These are phyloP conservation scores for Cuniculus paca DNA, from an alignment of 2,797 vertebrate genomes.

Conservation along the genomic window DNA sequence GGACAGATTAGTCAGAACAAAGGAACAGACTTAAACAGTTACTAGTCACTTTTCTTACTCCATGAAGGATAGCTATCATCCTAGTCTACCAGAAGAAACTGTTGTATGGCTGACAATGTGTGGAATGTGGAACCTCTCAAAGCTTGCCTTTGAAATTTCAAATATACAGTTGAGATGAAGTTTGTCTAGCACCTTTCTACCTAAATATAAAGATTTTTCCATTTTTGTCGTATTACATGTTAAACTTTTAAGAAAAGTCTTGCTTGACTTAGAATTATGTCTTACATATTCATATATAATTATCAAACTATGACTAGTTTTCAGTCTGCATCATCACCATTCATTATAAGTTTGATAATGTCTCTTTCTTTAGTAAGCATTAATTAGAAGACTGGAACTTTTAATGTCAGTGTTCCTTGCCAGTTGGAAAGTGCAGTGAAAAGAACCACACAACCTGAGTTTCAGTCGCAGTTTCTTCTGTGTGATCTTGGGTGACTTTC, in stretches of 20 bases:
- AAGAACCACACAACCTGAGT: slow-evolving; percentile 10
- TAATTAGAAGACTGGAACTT: slow-evolving; percentile 55
- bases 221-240: neutral
- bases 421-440: neutral
- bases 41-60: neutral
- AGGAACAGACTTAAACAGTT: neutral
- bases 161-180: slow-evolving; percentile 18
- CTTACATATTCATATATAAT: slow-evolving; percentile 37
- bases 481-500: slow-evolving; percentile 40
- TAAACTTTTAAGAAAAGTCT: slow-evolving; percentile 53
- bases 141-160: slow-evolving; percentile 44
- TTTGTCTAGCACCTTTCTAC: slow-evolving; percentile 32
- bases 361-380: slow-evolving; percentile 38
- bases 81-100: neutral
- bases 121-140: neutral
- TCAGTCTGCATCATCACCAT: neutral
- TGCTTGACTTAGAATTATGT: slow-evolving; percentile 60
- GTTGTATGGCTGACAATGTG: neutral
- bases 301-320: slow-evolving; percentile 50
- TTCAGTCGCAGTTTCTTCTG: slow-evolving; percentile 57
- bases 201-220: neutral
- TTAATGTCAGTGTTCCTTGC: slow-evolving; percentile 45
- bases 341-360: slow-evolving; percentile 27
- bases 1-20: neutral
- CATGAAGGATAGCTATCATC: slow-evolving; percentile 13